phyloP scores from a whole-genome alignment of 2,888 invertebrate species.

The Pyrochroa serraticornis region DNA sequence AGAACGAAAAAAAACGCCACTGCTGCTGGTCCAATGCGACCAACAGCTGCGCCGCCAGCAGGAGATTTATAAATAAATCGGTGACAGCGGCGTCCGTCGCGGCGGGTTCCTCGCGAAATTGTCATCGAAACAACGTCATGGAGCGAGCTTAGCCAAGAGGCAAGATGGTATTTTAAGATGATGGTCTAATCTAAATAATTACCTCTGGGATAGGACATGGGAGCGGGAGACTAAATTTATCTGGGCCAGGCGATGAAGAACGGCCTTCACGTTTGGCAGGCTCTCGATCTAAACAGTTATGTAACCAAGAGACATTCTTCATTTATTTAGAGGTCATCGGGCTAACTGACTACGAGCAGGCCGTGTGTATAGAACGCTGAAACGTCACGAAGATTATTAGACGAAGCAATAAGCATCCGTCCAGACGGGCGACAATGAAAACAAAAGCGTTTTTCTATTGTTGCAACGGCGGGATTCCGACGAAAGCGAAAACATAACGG shows the following conservation, averaged over 20 bases:
- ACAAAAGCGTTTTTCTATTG: conserved; percentile 22
- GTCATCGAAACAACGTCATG: not conserved
- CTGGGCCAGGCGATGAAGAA: conserved; percentile 40
- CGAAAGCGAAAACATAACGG: conserved; percentile 46
- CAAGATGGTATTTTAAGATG: too few species aligned
- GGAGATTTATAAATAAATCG: not conserved
- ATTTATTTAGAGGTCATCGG: conserved; percentile 45
- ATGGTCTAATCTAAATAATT: conserved; percentile 1
- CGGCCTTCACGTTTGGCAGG: conserved; percentile 49
- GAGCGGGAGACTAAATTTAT: conserved; percentile 25
- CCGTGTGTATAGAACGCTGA: conserved; percentile 19
- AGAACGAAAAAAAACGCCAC: conserved; percentile 17
- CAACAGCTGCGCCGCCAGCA: conserved; percentile 2
- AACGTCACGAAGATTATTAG: not conserved
- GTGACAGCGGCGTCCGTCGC: not conserved
- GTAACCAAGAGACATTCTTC: conserved; percentile 50
- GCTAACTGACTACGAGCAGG: conserved; percentile 35
- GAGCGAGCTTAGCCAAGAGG: not conserved
- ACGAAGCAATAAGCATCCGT: conserved; percentile 4
- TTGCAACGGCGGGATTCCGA: conserved; percentile 46
- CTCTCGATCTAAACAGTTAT: conserved; percentile 41
- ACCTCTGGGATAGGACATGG: conserved; percentile 29
- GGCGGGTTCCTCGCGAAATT: too few species aligned
- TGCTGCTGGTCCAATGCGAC: conserved; percentile 15
- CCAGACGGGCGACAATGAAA: conserved; percentile 3